Percentiles rank a stretch among this genome's conserved stretches.
phyloP scores from a whole-genome alignment of 2,797 vertebrate species.

The Alauda arvensis region DNA sequence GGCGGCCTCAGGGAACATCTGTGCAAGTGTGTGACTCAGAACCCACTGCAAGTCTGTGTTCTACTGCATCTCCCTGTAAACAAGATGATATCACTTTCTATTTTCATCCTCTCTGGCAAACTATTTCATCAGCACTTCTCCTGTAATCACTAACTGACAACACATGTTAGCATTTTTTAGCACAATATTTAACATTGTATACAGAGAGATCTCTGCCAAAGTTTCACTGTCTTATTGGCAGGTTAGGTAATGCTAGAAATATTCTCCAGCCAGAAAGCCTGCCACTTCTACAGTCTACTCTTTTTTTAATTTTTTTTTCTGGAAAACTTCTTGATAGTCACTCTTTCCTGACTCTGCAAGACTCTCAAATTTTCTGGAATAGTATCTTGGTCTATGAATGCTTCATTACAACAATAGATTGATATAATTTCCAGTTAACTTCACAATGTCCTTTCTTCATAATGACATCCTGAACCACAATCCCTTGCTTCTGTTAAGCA shows the following conservation, averaged over 20 bases:
- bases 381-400: background rate
- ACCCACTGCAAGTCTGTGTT: background rate
- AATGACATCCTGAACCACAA: background rate
- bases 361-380: background rate
- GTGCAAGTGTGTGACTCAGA: background rate
- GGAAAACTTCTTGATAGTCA: background rate
- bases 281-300: background rate
- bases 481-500: background rate
- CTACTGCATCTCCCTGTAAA: constrained; percentile 43
- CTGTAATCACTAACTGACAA: constrained; percentile 46
- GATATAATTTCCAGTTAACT: background rate
- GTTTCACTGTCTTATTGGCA: background rate
- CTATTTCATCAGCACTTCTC: constrained; percentile 31
- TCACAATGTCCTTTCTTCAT: background rate
- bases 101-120: constrained; percentile 43
- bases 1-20: background rate
- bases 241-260: background rate
- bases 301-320: background rate
- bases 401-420: background rate
- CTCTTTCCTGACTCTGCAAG: background rate
- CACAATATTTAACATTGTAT: constrained; percentile 1
- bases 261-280: background rate
- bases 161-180: constrained; percentile 48
- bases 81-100: constrained; percentile 52
- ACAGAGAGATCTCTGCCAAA: background rate